Base-by-base conservation (phyloP, 2,888 invertebrate species). In the Liodrosophila aerea region DNA sequence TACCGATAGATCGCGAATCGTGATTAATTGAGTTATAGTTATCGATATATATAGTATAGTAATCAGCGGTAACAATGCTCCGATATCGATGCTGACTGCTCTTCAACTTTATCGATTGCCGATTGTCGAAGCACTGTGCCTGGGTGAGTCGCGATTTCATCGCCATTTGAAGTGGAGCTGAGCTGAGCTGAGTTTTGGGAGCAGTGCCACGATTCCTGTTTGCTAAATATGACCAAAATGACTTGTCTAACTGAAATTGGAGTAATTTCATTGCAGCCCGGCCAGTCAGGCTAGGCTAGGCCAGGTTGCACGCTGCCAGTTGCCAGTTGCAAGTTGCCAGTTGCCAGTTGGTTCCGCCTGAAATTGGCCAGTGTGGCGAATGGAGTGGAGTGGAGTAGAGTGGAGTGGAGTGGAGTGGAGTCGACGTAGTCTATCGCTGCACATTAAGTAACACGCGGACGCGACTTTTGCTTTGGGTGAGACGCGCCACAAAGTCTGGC, bases 141-240 rank as follows among this genome's bases (percentile, higher is more conserved):
- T 58, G 46, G 37, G n/a, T 34, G 56, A 43, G 50, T 67, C 59
- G 66, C 76, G 85, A 87, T 87, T 87, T 87, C 87, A 87, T 86
- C 78, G 87, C 82, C 85, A 87, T 84, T 83, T 87, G 77, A 77
- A 78, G 84, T 72, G 72, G 69, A 68, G 39, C 81, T 81, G 74
- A n/a, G n/a, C n/a, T n/a, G 67, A 72, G 31, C 41, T 36, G 9
- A 66, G 75, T 69, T 78, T 82, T 78, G 34, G 57, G 56, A 57
- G 61, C 49, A 45, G 29, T 34, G 47, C 43, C 39, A 52, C 59
- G 60, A 76, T 85, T 82, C 83, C 85, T 70, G 82, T 83, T 82
- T 77, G 77, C 87, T 84, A 84, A 86, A 87, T 86, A 85, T 85
- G 86, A 83, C 76, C 77, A 84, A 81, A 78, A 85, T 83, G 78